Evolutionary conservation across 1,140 invertebrate genomes (phyloP), one percentile per base, ranked within the genome.

Genomic region (Galleria mellonella): DNA sequence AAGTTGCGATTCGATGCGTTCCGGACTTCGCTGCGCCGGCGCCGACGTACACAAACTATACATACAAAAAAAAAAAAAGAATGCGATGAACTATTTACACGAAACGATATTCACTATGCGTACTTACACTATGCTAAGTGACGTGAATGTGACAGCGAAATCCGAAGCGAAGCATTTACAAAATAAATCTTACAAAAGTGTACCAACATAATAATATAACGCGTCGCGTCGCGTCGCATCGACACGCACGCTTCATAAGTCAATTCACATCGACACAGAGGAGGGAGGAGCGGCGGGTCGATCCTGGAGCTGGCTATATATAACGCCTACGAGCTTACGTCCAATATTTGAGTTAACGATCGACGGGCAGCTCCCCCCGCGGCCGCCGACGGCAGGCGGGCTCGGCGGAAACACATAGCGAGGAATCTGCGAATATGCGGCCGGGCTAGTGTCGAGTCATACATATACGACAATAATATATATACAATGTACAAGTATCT

Each of bases 401-500:
- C 14, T 9, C 15, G 13, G 13, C 37, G 51, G n/a, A 32, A 28
- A 42, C 41, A 28, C 30, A 11, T 17, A 35, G 12, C 32, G 12
- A 14, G 33, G 13, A 17, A 13, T 36, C 10, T 15, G 23, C 33
- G 12, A 13, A 23, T 17, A 28, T 23, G 15, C 50, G 42, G 30
- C 31, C 48, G 37, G 45, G 51, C 53, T 45, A 53, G 15, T 12
- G 36, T 28, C 43, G 11, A 23, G 17, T 23, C 17, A 23, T 23
- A 23, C 17, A 23, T 23, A n/a, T n/a, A 23, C 2, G 17, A 23
- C 17, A 23, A 23, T 23, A 23, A 6, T 33, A 30, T 72, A 68
- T 71, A 67, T 62, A 72, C 59, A 65, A 70, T 72, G 55, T 72
- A 77, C 70, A 72, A 63, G 48, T 62, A 60, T 53, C 64, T 69